These are phyloP conservation scores for Drosophila suzukii DNA, from an alignment of 1,140 invertebrate genomes.

Conservation along the genomic window DNA sequence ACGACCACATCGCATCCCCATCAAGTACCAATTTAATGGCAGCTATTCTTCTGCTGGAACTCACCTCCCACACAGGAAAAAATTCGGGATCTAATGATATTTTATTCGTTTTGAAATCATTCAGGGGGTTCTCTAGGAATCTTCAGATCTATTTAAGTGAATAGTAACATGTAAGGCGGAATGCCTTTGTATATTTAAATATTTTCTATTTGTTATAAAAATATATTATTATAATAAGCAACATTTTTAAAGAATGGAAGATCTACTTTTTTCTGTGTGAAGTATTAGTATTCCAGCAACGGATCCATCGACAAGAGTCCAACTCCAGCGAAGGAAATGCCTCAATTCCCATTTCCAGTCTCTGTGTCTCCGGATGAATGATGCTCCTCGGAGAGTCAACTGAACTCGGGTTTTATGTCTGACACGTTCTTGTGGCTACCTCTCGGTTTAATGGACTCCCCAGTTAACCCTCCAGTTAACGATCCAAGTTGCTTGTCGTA, in stretches of 20 bases:
- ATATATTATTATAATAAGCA: too few relatives aligned
- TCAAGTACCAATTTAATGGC: slow-evolving; percentile 76
- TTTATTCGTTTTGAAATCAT: too few relatives aligned
- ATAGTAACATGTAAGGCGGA: too few relatives aligned
- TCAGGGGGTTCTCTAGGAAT: too few relatives aligned
- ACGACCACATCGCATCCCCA: slow-evolving; percentile 55
- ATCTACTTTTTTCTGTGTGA: slow-evolving; percentile 13
- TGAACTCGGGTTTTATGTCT: slow-evolving; percentile 56
- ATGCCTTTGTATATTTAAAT: too few relatives aligned
- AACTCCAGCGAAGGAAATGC: slow-evolving; percentile 26
- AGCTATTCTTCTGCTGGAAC: slow-evolving; percentile 22
- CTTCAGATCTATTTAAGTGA: too few relatives aligned
- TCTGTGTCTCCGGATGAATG: slow-evolving; percentile 44
- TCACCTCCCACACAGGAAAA: slow-evolving; percentile 6
- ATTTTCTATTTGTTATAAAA: too few relatives aligned
- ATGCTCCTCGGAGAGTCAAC: slow-evolving; percentile 35
- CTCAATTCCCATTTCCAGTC: slow-evolving; percentile 5
- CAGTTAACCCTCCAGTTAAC: slow-evolving; percentile 11
- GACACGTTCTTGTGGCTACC: slow-evolving; percentile 54
- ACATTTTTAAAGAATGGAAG: too few relatives aligned
- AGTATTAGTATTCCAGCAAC: slow-evolving; percentile 63
- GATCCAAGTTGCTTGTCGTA: slow-evolving; percentile 28
- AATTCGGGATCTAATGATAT: background rate
- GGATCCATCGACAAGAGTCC: slow-evolving; percentile 23
- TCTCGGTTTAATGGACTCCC: slow-evolving; percentile 26